A percentile compares a stretch with the other conserved stretches of the same genome.
Conservation (phyloP, 2,888 invertebrate genomes). For the Biston betularia region DNA sequence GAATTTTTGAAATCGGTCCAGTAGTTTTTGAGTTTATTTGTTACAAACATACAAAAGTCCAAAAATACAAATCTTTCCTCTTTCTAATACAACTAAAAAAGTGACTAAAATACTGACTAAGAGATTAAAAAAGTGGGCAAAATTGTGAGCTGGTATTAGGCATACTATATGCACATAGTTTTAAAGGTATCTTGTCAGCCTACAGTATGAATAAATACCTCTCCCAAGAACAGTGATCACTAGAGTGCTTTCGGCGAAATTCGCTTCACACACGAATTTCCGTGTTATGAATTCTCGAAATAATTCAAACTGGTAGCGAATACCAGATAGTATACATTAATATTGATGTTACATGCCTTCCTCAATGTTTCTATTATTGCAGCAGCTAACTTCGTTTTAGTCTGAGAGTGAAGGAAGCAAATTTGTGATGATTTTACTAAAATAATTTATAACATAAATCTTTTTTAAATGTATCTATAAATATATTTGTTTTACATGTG, state of each 20-base stretch:
- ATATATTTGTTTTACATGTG: too few species aligned
- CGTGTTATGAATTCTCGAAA: constrained; percentile 4
- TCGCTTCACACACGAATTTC: background rate
- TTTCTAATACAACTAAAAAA: too few species aligned
- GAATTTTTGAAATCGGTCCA: too few species aligned
- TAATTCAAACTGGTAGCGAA: background rate
- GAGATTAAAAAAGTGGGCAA: background rate
- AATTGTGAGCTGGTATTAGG: background rate
- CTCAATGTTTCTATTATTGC: background rate
- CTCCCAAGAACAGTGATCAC: constrained; percentile 5
- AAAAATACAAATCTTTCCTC: too few species aligned
- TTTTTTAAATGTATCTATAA: too few species aligned
- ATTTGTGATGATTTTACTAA: too few species aligned
- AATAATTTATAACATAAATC: too few species aligned
- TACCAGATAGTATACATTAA: background rate
- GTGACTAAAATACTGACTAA: too few species aligned
- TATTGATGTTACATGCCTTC: background rate
- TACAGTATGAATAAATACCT: background rate
- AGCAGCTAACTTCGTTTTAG: too few species aligned
- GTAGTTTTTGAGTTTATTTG: too few species aligned
- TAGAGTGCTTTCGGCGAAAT: constrained; percentile 1
- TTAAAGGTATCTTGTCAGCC: background rate
- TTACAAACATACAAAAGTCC: too few species aligned
- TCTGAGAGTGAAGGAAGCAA: background rate
- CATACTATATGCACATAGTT: too few species aligned